phyloP scores from a whole-genome alignment of 2,113 vertebrate species.

The Tiliqua scincoides region DNA sequence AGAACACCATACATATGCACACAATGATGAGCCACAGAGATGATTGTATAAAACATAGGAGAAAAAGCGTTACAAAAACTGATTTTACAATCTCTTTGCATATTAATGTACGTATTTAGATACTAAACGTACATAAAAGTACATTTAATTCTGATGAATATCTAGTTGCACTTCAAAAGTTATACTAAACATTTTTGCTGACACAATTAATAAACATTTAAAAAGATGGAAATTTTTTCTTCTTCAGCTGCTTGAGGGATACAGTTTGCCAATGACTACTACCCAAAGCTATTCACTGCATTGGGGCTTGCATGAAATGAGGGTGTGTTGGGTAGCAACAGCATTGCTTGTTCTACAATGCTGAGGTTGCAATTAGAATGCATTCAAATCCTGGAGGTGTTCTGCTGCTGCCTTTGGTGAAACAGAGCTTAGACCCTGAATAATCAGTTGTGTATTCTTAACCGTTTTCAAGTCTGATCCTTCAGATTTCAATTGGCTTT shows the following conservation, averaged over 20 bases:
- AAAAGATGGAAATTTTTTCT: background rate
- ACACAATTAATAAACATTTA: background rate
- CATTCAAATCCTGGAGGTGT: background rate
- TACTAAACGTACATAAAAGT: background rate
- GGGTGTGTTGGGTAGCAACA: background rate
- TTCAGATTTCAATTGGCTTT: conserved; percentile 81
- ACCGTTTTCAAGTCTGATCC: background rate
- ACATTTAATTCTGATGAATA: background rate
- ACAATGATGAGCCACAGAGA: conserved; percentile 5
- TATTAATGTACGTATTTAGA: background rate
- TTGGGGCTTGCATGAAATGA: background rate
- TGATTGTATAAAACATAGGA: conserved; percentile 15
- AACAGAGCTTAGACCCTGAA: background rate
- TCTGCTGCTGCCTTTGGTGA: background rate
- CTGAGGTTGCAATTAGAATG: too few species aligned
- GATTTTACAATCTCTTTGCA: background rate
- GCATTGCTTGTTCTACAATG: background rate
- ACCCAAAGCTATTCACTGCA: background rate
- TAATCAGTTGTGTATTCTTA: background rate
- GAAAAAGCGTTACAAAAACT: background rate
- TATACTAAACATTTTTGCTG: background rate
- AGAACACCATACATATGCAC: background rate
- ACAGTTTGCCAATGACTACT: background rate
- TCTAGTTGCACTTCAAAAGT: background rate
- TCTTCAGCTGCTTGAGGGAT: background rate